Evolutionary conservation across 2,888 invertebrate genomes (phyloP), one percentile per base, ranked within the genome.

Genomic region (Chloroclysta siterata): DNA sequence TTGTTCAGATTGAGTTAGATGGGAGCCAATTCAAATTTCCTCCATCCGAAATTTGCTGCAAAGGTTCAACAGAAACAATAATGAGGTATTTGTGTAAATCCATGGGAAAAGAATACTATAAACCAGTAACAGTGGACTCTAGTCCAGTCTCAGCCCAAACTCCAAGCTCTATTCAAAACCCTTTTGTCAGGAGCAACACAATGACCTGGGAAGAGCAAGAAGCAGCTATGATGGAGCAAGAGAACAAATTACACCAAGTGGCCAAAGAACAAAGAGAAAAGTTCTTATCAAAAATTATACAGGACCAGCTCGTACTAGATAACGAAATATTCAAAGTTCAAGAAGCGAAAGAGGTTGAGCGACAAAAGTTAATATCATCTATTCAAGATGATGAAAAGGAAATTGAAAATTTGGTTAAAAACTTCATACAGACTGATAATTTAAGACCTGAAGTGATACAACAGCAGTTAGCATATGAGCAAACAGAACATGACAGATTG

Each of bases 271-370:
- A 95, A 76, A 94, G 94, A 79, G 94, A 95, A 77, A 95, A 94
- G 84, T 94, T 95, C 76, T 76, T 91, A 33, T 72, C 81, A 22
- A 77, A 86, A 71, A 87, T 96, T 71, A 86, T 94, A 59, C 81
- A 94, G 77, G 94, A 96, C 77, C 96, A 96, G 85, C 93, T 90
- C 63, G 94, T 94, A 75, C 85, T 96, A 47, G 96, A 96, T 78
- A 87, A 86, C 68, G 94, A 96, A 84, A 94, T 97, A 70, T 94
- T 94, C 64, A 95, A 94, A 87, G 93, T 96, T 62, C 96, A 96
- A 74, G 94, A 94, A 78, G 93, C 93, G 71, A 95, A 94, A 83
- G 96, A 96, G 79, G 78, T 86, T 46, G 95, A 95, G 70, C 87
- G 94, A 67, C 94, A 93, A 74, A 90, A 89, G 73, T 83, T 96